Conservation (phyloP, 2,888 invertebrate species). For the Nemoura dubitans region DNA sequence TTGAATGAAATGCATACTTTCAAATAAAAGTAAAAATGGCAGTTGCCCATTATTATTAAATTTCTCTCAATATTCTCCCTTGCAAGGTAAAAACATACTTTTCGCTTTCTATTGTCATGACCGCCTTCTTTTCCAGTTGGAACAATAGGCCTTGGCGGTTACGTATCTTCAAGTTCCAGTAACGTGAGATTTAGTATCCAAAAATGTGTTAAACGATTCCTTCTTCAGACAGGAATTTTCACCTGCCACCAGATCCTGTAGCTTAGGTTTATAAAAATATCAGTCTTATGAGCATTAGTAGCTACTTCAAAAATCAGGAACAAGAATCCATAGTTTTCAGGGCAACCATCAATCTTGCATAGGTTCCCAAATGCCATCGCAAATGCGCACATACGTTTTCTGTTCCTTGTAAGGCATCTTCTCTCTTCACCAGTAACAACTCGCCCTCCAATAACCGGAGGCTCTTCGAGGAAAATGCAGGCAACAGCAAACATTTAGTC, state of each 20-base stretch:
- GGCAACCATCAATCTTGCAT: not conserved
- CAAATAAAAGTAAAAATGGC: not conserved
- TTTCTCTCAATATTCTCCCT: not conserved
- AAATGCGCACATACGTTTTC: not conserved
- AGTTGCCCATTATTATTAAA: not conserved
- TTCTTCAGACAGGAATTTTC: not conserved
- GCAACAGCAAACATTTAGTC: not conserved
- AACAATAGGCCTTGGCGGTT: not conserved
- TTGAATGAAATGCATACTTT: not conserved
- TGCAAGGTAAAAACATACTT: not conserved
- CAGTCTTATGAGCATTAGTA: conserved; percentile 28
- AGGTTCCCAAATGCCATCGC: not conserved
- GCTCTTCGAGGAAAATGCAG: not conserved
- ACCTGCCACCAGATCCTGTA: not conserved
- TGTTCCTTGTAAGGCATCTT: not conserved
- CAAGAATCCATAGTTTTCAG: not conserved
- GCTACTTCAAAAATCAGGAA: not conserved
- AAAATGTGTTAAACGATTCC: not conserved
- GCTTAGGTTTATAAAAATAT: not conserved
- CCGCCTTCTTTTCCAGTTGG: not conserved
- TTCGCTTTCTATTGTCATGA: not conserved
- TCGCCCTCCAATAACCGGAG: not conserved
- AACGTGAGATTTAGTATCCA: not conserved
- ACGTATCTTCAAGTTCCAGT: not conserved
- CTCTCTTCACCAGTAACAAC: not conserved